Conservation (phyloP, 2,797 vertebrate species). For the Erithacus rubecula region DNA sequence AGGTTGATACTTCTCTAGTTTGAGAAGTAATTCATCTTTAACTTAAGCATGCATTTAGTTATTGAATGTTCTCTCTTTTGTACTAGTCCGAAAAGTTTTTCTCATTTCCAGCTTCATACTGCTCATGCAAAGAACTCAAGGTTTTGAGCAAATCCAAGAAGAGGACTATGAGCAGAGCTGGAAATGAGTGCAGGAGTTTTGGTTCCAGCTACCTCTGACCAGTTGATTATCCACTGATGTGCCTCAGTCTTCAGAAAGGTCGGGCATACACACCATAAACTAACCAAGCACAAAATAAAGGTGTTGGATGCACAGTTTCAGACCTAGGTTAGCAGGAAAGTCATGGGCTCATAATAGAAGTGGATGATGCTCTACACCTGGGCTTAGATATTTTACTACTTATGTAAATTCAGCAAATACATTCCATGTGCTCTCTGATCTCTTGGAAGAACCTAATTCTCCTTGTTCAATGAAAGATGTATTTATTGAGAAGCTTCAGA, state of each 20-base stretch:
- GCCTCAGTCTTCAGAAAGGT: background rate
- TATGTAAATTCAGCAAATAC: background rate
- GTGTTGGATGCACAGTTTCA: accelerated
- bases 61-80: background rate
- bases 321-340: background rate
- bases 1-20: background rate
- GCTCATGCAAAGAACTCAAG: background rate
- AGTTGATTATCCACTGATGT: background rate
- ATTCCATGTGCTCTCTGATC: background rate
- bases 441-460: background rate
- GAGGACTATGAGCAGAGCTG: background rate
- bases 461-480: background rate
- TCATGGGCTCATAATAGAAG: accelerated
- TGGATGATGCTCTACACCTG: background rate
- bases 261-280: accelerated
- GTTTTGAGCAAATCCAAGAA: background rate
- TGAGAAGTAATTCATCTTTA: background rate
- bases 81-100: background rate
- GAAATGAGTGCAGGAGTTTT: background rate
- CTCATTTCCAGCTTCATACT: background rate
- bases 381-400: background rate
- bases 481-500: background rate
- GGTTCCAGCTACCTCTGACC: background rate
- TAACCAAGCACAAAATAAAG: background rate
- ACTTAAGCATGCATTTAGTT: accelerated